Evolutionary conservation across 2,888 invertebrate genomes (phyloP).

Genomic region (Sinotaia quadrata): DNA sequence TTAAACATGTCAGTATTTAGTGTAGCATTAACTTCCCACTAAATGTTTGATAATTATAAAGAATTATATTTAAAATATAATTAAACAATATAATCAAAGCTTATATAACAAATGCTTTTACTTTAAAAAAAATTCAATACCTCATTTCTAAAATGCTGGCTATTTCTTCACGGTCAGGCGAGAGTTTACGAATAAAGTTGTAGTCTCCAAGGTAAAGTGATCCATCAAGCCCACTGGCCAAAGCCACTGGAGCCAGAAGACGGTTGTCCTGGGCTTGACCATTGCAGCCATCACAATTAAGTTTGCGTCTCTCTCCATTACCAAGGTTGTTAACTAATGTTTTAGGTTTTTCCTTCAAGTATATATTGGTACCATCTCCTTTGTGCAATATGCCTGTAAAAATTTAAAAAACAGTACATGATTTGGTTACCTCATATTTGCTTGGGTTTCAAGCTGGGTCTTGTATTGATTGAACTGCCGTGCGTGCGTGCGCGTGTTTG

Average conservation of each 20-base stretch:
- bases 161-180: constrained; percentile 66
- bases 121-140: too few relatives aligned
- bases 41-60: too few relatives aligned
- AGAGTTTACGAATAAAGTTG: constrained; percentile 78
- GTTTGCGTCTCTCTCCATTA: constrained; percentile 79
- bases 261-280: constrained; percentile 75
- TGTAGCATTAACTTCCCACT: too few relatives aligned
- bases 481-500: too few relatives aligned
- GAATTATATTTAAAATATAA: too few relatives aligned
- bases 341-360: constrained; percentile 89
- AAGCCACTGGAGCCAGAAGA: constrained; percentile 91
- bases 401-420: too few relatives aligned
- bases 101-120: too few relatives aligned
- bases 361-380: constrained; percentile 95
- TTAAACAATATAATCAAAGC: too few relatives aligned
- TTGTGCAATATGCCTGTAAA: constrained; percentile 94
- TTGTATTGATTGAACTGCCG: too few relatives aligned
- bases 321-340: constrained; percentile 82
- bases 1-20: too few relatives aligned
- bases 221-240: constrained; percentile 96
- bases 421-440: too few relatives aligned
- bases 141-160: constrained; percentile 78
- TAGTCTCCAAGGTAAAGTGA: constrained; percentile 97
- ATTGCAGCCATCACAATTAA: constrained; percentile 87
- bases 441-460: too few relatives aligned